Evolutionary conservation across 2,113 vertebrate genomes (phyloP).

Genomic region (Cettia cetti): DNA sequence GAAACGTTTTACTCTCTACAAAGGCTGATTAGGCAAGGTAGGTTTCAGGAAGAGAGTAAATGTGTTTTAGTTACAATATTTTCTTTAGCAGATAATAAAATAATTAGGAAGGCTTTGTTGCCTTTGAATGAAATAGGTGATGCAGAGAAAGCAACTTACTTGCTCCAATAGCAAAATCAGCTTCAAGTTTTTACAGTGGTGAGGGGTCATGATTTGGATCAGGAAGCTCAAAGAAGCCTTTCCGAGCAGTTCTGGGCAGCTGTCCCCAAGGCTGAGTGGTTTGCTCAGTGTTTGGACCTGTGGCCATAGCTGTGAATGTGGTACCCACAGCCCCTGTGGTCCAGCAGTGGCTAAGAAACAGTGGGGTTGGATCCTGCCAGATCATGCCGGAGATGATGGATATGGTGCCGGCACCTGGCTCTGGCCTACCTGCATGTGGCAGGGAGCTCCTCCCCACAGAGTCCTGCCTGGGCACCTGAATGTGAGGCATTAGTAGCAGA

Average conservation of each 20-base stretch:
- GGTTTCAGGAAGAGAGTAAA: background rate
- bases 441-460: background rate
- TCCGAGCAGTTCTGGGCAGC: background rate
- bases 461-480: background rate
- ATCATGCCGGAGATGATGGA: background rate
- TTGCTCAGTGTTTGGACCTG: background rate
- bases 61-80: background rate
- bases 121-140: background rate
- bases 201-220: background rate
- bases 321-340: background rate
- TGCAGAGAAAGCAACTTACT: background rate
- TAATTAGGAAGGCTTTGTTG: background rate
- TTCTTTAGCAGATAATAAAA: background rate
- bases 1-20: background rate
- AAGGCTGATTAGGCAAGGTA: background rate
- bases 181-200: background rate
- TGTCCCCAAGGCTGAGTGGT: background rate
- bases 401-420: background rate
- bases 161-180: background rate
- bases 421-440: accelerated
- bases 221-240: background rate
- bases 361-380: background rate
- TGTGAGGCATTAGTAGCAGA: background rate
- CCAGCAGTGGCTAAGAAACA: background rate
- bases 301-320: accelerated